Evolutionary conservation across 2,888 invertebrate genomes (phyloP), one percentile per base, ranked within the genome.

Genomic region (Camptogramma bilineatum): DNA sequence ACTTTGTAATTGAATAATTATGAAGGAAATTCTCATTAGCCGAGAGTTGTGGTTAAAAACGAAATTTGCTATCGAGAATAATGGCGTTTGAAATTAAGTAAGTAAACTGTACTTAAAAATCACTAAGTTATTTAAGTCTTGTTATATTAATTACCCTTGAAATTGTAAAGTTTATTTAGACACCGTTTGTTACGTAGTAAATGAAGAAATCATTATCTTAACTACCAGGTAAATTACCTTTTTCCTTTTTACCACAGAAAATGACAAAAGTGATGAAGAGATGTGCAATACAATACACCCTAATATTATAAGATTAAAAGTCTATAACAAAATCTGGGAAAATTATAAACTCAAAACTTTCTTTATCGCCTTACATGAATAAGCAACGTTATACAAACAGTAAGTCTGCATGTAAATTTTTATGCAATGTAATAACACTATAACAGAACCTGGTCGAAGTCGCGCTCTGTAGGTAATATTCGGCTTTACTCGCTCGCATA

Each of bases 401-500:
- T 58, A 62, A 62, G 57, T 66, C 53, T 7, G 42, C 54, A 47
- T 62, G 31, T 66, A 65, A 57, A 66, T 68, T 66, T 71, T 69
- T 69, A 69, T 69, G 62, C 66, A 71, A 56, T 53, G 68, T 77
- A 76, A 80, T 82, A 83, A 80, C 74, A 78, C 70, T 79, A 80
- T 76, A 77, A 76, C 72, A 79, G 77, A 82, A 81, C 80, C 78
- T 78, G 74, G 70, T 70, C 65, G 67, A 77, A 84, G 78, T 80
- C 75, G 64, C 74, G 79, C 76, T 77, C 76, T 68, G 71, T 72
- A 66, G 70, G 80, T 81, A 85, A 86, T 85, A 88, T 86, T 84
- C 80, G 81, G 82, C 78, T 77, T 78, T 78, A 75, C 80, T 77
- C 78, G 76, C 78, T 76, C 78, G 73, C 77, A 70, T 78, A 74